Evolutionary conservation across 2,797 vertebrate species (phyloP).

Genomic region (Liparis tanakae): DNA sequence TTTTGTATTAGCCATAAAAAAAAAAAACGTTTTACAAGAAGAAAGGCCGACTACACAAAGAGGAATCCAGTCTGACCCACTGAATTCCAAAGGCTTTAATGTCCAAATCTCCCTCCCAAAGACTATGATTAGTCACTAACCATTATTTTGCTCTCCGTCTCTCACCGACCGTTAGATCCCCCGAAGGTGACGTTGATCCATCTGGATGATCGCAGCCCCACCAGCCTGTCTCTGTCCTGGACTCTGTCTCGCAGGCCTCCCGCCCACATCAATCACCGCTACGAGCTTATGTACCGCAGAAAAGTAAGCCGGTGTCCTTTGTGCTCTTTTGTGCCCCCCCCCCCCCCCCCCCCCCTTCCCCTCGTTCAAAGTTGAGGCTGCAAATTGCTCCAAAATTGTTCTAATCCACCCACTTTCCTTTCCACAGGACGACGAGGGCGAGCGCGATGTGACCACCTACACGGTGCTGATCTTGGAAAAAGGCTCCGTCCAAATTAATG

Average conservation of each 20-base stretch:
- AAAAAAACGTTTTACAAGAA: constrained; percentile 22
- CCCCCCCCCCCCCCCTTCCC: not conserved
- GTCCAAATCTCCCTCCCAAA: constrained; percentile 55
- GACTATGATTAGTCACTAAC: constrained; percentile 66
- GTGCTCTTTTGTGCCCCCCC: constrained; percentile 25
- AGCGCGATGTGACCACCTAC: constrained; percentile 91
- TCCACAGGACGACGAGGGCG: constrained; percentile 73
- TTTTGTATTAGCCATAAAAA: constrained; percentile 15
- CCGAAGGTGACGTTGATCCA: constrained; percentile 90
- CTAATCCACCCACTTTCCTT: constrained; percentile 14
- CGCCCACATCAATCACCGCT: constrained; percentile 89
- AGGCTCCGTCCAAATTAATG: constrained; percentile 86
- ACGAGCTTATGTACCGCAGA: constrained; percentile 96
- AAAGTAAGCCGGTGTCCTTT: constrained; percentile 79
- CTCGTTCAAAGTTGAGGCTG: not conserved
- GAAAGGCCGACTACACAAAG: constrained; percentile 34
- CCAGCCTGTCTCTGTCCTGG: constrained; percentile 91
- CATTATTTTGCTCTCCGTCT: constrained; percentile 66
- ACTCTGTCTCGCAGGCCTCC: constrained; percentile 86
- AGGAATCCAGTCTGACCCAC: constrained; percentile 56
- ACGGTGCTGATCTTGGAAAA: constrained; percentile 91
- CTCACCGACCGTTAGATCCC: constrained; percentile 83
- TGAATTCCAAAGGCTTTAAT: constrained; percentile 47
- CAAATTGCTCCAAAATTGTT: not conserved
- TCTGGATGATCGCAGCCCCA: constrained; percentile 86